A percentile compares a stretch with the other conserved stretches of the same genome.
Evolutionary conservation across 92 coral and sea anemone species (phyloP).

Genomic region (Meandrina meandrites): DNA sequence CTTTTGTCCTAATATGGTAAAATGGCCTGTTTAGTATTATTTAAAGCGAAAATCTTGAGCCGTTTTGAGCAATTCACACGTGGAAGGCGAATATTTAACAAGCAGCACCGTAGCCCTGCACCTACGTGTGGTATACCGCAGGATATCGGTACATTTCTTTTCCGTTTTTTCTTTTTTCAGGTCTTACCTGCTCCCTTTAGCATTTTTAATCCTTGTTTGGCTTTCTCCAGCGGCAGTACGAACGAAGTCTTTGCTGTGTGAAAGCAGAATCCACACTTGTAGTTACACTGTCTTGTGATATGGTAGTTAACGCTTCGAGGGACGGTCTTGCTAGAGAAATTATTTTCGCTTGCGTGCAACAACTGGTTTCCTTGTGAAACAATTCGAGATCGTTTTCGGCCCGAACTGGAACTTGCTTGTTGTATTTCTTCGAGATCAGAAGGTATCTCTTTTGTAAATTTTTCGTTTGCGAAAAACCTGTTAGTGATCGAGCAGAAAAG

Average conservation of each 20-base stretch:
- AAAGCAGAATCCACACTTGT: conserved; percentile 86
- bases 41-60: too few species aligned
- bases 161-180: too few species aligned
- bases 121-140: too few species aligned
- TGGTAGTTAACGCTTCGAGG: conserved; percentile 84
- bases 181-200: conserved; percentile 65
- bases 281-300: conserved; percentile 84
- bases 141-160: too few species aligned
- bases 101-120: too few species aligned
- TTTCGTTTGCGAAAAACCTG: not conserved
- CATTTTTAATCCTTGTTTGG: conserved; percentile 72
- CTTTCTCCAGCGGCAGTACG: conserved; percentile 74
- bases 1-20: too few species aligned
- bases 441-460: not conserved
- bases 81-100: too few species aligned
- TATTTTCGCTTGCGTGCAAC: not conserved
- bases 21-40: too few species aligned
- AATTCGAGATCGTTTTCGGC: not conserved
- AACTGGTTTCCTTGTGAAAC: not conserved
- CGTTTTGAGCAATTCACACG: too few species aligned
- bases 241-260: conserved; percentile 89
- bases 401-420: not conserved
- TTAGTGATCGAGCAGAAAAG: not conserved
- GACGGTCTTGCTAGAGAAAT: not conserved
- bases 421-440: not conserved